Percentiles rank a stretch among this genome's conserved stretches.
phyloP scores from a whole-genome alignment of 2,113 vertebrate species.

The Tupaia tana region DNA sequence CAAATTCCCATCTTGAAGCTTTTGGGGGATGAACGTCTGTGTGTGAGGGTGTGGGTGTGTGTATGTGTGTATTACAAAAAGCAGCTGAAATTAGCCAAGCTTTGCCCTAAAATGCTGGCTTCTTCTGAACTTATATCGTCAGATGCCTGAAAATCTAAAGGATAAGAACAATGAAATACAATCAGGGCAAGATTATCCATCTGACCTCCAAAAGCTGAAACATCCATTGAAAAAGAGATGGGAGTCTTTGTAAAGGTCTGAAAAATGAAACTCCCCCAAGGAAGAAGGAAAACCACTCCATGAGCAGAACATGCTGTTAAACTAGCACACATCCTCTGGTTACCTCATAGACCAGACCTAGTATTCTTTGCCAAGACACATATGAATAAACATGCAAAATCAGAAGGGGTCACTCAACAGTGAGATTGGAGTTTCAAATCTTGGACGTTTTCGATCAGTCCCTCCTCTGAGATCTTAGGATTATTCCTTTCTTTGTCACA shows the following conservation, averaged over 20 bases:
- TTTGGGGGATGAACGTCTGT: background rate
- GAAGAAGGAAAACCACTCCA: background rate
- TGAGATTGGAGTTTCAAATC: background rate
- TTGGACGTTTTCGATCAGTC: background rate
- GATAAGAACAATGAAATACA: background rate
- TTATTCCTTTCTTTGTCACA: background rate
- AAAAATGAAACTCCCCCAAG: background rate
- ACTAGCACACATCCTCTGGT: background rate
- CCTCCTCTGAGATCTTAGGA: background rate
- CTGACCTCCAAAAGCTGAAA: background rate
- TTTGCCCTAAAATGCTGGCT: background rate
- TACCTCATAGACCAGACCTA: background rate
- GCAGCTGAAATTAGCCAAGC: background rate
- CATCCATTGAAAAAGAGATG: background rate
- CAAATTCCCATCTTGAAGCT: background rate
- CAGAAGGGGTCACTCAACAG: background rate
- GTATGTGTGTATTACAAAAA: background rate
- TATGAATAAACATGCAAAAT: background rate
- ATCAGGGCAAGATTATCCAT: background rate
- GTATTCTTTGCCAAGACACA: background rate
- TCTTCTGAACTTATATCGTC: background rate
- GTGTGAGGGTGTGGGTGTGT: background rate
- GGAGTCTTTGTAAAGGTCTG: background rate
- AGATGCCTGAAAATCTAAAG: slow-evolving; percentile 22
- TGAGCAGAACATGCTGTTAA: background rate